phyloP scores from a whole-genome alignment of 2,113 vertebrate genomes.

The Hyaena hyaena region DNA sequence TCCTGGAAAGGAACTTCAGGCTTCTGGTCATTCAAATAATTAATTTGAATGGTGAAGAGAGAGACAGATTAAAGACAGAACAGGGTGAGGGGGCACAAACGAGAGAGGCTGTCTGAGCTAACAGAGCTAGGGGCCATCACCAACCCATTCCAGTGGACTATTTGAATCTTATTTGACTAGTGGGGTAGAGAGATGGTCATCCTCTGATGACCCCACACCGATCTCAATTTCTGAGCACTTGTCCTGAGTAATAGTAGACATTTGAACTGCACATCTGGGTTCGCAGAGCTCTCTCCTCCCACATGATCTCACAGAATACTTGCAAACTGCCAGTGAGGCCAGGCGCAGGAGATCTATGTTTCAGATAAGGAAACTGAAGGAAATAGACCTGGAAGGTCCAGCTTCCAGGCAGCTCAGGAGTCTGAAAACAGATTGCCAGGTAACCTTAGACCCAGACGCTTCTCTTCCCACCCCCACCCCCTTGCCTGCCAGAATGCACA shows the following conservation, averaged over 20 bases:
- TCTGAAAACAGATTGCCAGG: neutral
- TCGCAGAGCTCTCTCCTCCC: neutral
- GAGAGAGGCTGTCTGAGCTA: neutral
- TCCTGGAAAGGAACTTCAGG: neutral
- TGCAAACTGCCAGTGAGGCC: neutral
- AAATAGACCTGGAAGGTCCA: neutral
- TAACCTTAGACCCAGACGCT: neutral
- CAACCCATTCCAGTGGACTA: neutral
- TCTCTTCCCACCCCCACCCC: neutral
- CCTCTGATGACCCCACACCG: neutral
- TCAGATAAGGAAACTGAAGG: neutral
- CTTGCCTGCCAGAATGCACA: neutral
- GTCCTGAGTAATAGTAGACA: neutral
- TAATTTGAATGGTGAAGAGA: neutral
- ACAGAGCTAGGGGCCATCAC: neutral
- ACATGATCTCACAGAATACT: neutral
- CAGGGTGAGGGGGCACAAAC: neutral
- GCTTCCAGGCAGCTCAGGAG: neutral
- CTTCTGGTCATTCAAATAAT: neutral
- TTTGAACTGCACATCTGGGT: accelerated
- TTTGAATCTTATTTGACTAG: conserved; percentile 21
- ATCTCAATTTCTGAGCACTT: neutral
- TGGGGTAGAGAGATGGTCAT: neutral
- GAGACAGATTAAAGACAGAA: neutral
- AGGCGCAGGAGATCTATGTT: neutral